These are phyloP conservation scores for Callionymus lyra DNA, from an alignment of 2,113 vertebrate species.

Conservation along the genomic window DNA sequence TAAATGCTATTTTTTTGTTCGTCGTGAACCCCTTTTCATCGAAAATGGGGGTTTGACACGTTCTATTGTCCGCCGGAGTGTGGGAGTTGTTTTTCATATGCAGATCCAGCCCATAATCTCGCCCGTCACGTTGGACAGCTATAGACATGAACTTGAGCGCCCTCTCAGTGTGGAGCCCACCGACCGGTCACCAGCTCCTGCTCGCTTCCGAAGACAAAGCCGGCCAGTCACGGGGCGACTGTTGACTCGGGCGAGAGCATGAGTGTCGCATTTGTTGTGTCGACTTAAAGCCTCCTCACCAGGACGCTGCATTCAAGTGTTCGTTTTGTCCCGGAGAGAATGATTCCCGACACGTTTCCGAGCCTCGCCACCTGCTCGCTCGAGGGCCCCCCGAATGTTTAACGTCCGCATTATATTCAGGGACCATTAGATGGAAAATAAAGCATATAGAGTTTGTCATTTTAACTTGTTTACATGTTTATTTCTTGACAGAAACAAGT, in stretches of 20 bases:
- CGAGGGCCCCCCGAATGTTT: too few species aligned
- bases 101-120: slow-evolving; percentile 51
- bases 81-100: slow-evolving; percentile 50
- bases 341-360: too few species aligned
- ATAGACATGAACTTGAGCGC: slow-evolving; percentile 39
- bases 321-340: too few species aligned
- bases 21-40: background rate
- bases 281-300: too few species aligned
- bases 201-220: slow-evolving; percentile 20
- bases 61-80: slow-evolving; percentile 8
- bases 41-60: background rate
- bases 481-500: too few species aligned
- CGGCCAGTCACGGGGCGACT: slow-evolving; percentile 12
- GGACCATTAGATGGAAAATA: too few species aligned
- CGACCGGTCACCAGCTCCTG: slow-evolving; percentile 35
- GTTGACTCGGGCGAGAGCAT: slow-evolving; percentile 43
- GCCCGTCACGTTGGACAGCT: slow-evolving; percentile 36
- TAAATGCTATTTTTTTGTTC: background rate
- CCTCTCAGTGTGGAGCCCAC: slow-evolving; percentile 27
- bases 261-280: slow-evolving; percentile 14
- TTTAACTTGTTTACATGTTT: too few species aligned
- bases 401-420: too few species aligned
- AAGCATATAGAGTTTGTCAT: too few species aligned
- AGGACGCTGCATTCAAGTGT: too few species aligned
- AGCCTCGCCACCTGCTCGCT: too few species aligned